phyloP scores from a whole-genome alignment of 2,888 invertebrate species.

The Sinopyrophorus schimmeli region DNA sequence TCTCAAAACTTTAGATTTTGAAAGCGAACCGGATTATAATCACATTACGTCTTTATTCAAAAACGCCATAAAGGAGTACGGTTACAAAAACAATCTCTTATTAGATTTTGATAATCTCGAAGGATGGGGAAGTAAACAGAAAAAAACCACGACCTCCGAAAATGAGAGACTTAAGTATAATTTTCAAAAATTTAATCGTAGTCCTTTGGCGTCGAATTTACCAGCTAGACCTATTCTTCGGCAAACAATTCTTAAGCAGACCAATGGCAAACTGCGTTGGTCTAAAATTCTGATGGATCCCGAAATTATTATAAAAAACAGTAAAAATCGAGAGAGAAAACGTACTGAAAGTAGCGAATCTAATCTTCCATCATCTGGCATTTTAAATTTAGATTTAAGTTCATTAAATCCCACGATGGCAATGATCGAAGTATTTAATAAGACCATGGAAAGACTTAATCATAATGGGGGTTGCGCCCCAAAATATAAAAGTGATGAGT shows the following conservation, averaged over 20 bases:
- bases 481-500: slow-evolving; percentile 45
- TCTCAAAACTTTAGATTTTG: slow-evolving; percentile 70
- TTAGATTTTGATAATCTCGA: slow-evolving; percentile 56
- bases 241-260: slow-evolving; percentile 56
- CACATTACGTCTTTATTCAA: slow-evolving; percentile 70
- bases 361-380: slow-evolving; percentile 52
- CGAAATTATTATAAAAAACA: slow-evolving; percentile 63
- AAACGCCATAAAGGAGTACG: slow-evolving; percentile 65
- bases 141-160: slow-evolving; percentile 42
- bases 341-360: slow-evolving; percentile 54
- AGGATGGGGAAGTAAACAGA: slow-evolving; percentile 54
- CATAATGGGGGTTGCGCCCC: slow-evolving; percentile 39
- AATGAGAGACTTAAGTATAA: slow-evolving; percentile 32
- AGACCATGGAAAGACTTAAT: slow-evolving; percentile 60
- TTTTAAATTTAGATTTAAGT: slow-evolving; percentile 55
- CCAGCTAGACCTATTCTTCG: slow-evolving; percentile 52
- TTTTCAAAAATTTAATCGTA: slow-evolving; percentile 54
- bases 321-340: slow-evolving; percentile 52
- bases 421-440: slow-evolving; percentile 69
- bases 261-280: slow-evolving; percentile 65
- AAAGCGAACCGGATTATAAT: slow-evolving; percentile 76
- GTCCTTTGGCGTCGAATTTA: slow-evolving; percentile 66
- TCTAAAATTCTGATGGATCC: slow-evolving; percentile 67
- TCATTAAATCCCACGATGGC: slow-evolving; percentile 69
- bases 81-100: slow-evolving; percentile 48